Percentiles rank a stretch among this genome's conserved stretches.
Conservation (phyloP, 2,888 invertebrate genomes). For the Cistogaster globosa region DNA sequence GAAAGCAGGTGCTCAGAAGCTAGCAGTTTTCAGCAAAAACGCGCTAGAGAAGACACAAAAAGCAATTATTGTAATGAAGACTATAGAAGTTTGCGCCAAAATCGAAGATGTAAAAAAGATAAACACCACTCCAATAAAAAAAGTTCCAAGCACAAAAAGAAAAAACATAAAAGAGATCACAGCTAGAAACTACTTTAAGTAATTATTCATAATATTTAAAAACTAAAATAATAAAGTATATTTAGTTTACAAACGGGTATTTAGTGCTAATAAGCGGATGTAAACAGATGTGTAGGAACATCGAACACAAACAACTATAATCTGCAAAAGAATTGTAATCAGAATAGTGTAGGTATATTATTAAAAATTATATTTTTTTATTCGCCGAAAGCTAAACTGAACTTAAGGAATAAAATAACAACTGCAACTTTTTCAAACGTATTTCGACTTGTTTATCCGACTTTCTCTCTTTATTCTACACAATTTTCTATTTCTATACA, state of each 20-base stretch:
- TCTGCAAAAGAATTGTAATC: no score
- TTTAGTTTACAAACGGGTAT: no score
- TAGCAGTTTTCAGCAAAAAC: not conserved
- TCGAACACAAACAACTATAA: no score
- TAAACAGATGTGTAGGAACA: no score
- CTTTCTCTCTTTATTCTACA: no score
- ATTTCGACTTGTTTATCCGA: no score
- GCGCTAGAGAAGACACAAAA: not conserved
- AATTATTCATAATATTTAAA: not conserved
- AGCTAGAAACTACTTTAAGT: not conserved
- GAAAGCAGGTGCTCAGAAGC: constrained; percentile 2
- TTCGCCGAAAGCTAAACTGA: no score
- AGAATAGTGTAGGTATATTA: no score
- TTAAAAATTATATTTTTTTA: no score
- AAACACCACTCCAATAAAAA: not conserved
- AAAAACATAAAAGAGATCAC: constrained; percentile 6
- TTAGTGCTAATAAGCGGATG: no score
- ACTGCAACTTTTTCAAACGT: no score
- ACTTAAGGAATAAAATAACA: no score
- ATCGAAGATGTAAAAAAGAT: not conserved
- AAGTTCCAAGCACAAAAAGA: constrained; percentile 5
- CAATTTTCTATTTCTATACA: not conserved
- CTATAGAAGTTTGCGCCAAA: not conserved
- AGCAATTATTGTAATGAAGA: not conserved
- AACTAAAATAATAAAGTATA: not conserved